Conservation (phyloP, 1,140 invertebrate genomes). For the Phortica variegata region DNA sequence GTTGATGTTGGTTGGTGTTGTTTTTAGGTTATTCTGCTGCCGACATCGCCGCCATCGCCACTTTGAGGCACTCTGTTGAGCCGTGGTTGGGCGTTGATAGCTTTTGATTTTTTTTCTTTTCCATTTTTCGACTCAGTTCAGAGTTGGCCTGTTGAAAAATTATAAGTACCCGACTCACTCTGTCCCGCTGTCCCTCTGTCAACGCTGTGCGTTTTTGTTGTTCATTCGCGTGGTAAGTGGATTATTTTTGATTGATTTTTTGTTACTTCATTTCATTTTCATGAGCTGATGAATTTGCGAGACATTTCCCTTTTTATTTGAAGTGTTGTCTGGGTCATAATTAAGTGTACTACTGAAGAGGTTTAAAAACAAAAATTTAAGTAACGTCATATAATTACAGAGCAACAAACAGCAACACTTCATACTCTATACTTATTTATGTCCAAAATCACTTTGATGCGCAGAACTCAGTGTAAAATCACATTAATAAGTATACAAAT, state of each 20-base stretch:
- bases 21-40: slow-evolving; percentile 10
- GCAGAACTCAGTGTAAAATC: too few relatives aligned
- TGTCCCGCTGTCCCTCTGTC: neutral
- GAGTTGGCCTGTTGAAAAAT: slow-evolving; percentile 16
- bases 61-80: neutral
- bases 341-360: too few relatives aligned
- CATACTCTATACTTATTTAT: too few relatives aligned
- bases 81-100: slow-evolving; percentile 1
- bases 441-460: too few relatives aligned
- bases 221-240: slow-evolving; percentile 19
- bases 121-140: slow-evolving; percentile 1
- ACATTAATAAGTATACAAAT: too few relatives aligned
- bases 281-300: too few relatives aligned
- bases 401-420: too few relatives aligned
- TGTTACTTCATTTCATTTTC: neutral
- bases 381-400: too few relatives aligned
- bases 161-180: slow-evolving; percentile 14
- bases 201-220: neutral
- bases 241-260: slow-evolving; percentile 36
- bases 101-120: slow-evolving; percentile 7
- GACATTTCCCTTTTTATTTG: too few relatives aligned
- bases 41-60: slow-evolving; percentile 2
- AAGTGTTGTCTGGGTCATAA: too few relatives aligned
- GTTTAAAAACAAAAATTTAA: too few relatives aligned
- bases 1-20: slow-evolving; percentile 8